phyloP scores from a whole-genome alignment of 2,113 vertebrate genomes.

The Rhea americana region DNA sequence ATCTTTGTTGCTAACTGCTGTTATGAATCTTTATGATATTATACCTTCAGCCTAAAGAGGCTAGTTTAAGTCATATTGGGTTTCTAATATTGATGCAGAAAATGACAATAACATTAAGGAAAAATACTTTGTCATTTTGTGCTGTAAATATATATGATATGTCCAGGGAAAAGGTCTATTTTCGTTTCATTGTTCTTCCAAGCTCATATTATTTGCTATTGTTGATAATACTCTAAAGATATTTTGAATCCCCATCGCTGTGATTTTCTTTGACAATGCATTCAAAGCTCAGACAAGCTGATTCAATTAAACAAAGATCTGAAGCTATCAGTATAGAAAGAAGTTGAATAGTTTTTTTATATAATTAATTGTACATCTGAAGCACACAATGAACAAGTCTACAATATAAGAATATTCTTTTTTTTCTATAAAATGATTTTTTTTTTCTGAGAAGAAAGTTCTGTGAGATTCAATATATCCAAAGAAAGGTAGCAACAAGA shows the following conservation, averaged over 20 bases:
- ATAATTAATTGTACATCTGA: slow-evolving; percentile 54
- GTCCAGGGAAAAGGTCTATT: slow-evolving; percentile 13
- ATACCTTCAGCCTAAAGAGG: background rate
- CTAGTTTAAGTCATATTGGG: background rate
- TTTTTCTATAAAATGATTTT: background rate
- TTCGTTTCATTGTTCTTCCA: slow-evolving; percentile 27
- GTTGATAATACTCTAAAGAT: slow-evolving; percentile 26
- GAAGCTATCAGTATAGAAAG: slow-evolving; percentile 20
- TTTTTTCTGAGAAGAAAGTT: background rate
- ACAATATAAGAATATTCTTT: background rate
- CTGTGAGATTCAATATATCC: background rate
- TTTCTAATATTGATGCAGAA: background rate
- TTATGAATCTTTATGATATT: background rate
- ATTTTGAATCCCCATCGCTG: slow-evolving; percentile 11
- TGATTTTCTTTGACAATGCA: slow-evolving; percentile 50
- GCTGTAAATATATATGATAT: background rate
- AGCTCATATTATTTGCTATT: slow-evolving; percentile 13
- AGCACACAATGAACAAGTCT: background rate
- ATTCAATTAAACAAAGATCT: slow-evolving; percentile 54
- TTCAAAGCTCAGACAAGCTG: slow-evolving; percentile 32
- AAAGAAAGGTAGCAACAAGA: background rate
- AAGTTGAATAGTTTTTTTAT: slow-evolving; percentile 29
- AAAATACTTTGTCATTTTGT: background rate
- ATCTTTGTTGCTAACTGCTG: background rate
- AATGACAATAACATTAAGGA: background rate